A percentile compares a stretch with the other conserved stretches of the same genome.
Conservation (phyloP, 1,140 invertebrate species). For the Saxidomus purpurata region DNA sequence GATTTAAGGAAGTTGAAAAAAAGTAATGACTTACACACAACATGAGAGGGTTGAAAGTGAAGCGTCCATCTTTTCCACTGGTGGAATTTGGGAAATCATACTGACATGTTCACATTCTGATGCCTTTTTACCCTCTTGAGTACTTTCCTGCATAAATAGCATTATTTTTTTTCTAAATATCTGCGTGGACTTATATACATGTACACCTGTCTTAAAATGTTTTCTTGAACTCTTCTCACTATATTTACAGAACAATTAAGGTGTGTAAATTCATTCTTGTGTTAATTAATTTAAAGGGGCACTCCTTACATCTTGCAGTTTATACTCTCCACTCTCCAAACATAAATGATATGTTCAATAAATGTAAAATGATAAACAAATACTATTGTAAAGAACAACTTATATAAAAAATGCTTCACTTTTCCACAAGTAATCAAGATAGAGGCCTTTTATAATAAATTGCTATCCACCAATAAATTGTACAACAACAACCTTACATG, state of each 20-base stretch:
- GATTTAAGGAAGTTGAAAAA: no score
- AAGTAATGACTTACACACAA: slow-evolving; percentile 83
- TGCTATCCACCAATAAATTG: no score
- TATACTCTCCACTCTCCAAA: no score
- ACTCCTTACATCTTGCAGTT: no score
- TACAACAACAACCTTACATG: no score
- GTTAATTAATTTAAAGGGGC: no score
- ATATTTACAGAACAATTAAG: background rate
- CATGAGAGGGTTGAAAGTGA: slow-evolving; percentile 86
- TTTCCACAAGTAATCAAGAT: no score
- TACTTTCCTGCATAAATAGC: slow-evolving; percentile 89
- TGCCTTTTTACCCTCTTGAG: slow-evolving; percentile 89
- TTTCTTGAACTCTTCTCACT: background rate
- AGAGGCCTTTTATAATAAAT: no score
- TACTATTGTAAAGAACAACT: no score
- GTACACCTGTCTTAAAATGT: background rate
- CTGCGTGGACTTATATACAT: background rate
- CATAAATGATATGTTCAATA: no score
- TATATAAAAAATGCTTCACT: no score
- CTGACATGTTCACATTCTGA: slow-evolving; percentile 91
- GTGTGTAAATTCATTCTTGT: background rate
- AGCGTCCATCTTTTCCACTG: slow-evolving; percentile 89
- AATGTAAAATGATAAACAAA: no score
- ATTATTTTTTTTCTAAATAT: background rate
- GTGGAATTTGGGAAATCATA: slow-evolving; percentile 87